These are phyloP conservation scores for Apantesis nais DNA, from an alignment of 2,888 invertebrate genomes.

Conservation along the genomic window DNA sequence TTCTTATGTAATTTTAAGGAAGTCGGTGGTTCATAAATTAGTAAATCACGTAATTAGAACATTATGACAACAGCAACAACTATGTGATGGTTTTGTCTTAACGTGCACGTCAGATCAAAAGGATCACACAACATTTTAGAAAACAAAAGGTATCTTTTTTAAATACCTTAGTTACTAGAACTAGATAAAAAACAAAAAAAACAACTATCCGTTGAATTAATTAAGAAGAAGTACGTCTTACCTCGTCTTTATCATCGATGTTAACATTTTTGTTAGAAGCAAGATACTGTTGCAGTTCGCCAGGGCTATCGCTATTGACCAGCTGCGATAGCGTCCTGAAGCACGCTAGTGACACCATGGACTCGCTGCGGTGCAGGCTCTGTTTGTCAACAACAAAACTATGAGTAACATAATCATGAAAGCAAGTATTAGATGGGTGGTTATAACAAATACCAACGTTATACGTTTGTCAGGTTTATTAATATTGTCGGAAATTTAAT, in stretches of 20 bases:
- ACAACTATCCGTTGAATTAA: not conserved
- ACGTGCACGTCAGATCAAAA: not conserved
- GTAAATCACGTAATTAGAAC: no score
- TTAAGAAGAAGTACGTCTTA: slow-evolving; percentile 61
- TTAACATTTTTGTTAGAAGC: slow-evolving; percentile 93
- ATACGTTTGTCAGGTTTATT: not conserved
- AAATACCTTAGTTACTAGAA: not conserved
- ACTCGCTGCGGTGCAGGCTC: slow-evolving; percentile 95
- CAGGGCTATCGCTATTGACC: slow-evolving; percentile 92
- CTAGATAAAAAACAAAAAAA: not conserved
- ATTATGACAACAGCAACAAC: not conserved
- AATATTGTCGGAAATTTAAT: not conserved
- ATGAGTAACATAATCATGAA: slow-evolving; percentile 12
- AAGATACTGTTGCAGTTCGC: slow-evolving; percentile 92
- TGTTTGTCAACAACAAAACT: slow-evolving; percentile 60
- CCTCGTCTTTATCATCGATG: slow-evolving; percentile 95
- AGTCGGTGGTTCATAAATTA: no score
- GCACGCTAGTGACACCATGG: slow-evolving; percentile 94
- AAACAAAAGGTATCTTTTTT: not conserved
- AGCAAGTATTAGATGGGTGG: not conserved
- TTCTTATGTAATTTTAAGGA: not conserved
- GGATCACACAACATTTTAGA: not conserved
- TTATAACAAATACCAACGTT: not conserved
- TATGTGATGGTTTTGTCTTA: not conserved
- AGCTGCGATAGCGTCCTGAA: slow-evolving; percentile 92